These are phyloP conservation scores for Scalopus aquaticus DNA, from an alignment of 2,113 vertebrate species.

Conservation along the genomic window DNA sequence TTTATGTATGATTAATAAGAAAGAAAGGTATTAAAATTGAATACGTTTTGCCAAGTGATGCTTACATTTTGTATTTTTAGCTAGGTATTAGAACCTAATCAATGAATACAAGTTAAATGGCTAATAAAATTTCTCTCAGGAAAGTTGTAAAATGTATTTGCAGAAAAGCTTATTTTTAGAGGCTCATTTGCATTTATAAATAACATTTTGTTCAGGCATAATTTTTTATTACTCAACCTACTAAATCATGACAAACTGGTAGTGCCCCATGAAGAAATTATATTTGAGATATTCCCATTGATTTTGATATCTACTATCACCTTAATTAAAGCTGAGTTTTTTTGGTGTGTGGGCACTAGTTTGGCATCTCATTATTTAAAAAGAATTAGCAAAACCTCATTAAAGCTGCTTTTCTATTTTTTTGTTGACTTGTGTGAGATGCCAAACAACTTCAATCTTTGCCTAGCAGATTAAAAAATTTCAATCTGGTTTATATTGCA, in stretches of 20 bases:
- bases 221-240: constrained; percentile 50
- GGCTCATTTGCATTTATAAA: constrained; percentile 61
- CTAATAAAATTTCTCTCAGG: constrained; percentile 15
- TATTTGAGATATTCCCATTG: neutral
- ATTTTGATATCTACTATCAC: neutral
- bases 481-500: constrained; percentile 51
- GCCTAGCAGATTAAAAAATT: constrained; percentile 56
- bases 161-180: constrained; percentile 48
- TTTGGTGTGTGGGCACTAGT: neutral
- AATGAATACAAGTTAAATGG: constrained; percentile 33
- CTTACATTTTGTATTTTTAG: constrained; percentile 4
- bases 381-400: constrained; percentile 67
- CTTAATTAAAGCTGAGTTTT: neutral
- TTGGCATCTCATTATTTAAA: constrained; percentile 62
- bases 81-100: neutral
- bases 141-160: neutral
- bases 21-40: neutral
- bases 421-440: constrained; percentile 47
- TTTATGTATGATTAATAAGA: neutral
- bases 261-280: neutral
- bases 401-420: constrained; percentile 61
- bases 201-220: constrained; percentile 55
- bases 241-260: constrained; percentile 2
- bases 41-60: neutral
- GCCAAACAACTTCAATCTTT: constrained; percentile 43